Base-by-base conservation (phyloP, 2,113 vertebrate species). In the Aegotheles bennettii region DNA sequence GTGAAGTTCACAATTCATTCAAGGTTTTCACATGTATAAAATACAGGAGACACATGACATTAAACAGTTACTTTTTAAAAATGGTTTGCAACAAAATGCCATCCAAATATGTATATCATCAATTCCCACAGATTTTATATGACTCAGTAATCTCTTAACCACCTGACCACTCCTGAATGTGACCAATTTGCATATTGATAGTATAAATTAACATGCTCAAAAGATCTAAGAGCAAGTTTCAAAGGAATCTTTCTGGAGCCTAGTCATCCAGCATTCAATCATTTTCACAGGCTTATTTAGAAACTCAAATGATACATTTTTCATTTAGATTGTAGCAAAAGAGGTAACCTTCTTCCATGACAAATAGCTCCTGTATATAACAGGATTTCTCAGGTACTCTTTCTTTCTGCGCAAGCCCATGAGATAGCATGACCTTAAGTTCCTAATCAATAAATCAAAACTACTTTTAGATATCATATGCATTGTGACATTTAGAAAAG, bases 361-460 rank as follows among this genome's bases (percentile, higher is more conserved):
- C 7, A 89, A 91, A 91, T 89, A 94, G 8, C 28, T 84, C 4
- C 63, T 45, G 9, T 57, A 38, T 28, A 25, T 75, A 84, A 78
- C 13, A 29, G 35, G 45, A 42, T 80, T 92, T 84, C 43, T 90
- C 64, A 63, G 31, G 35, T n/a, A 38, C 31, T 54, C 28, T 29
- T 86, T 60, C 28, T 16, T 83, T 76, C 71, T 77, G 35, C 16
- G 28, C 8, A 93, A 93, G 15, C 80, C 77, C 74, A 31, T 94
- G 77, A 94, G 80, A 57, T 60, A 92, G 9, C 19, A 36, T 84
- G 77, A 89, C 89, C 84, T 93, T 93, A 84, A 81, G 17, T 76
- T 89, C 61, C 45, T 89, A 91, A 93, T 95, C 91, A 93, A 94
- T 96, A 94, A 85, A 94, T 95, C 63, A 92, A 81, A 91, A 56